Conservation (phyloP, 2,113 vertebrate species). For the Athene noctua region DNA sequence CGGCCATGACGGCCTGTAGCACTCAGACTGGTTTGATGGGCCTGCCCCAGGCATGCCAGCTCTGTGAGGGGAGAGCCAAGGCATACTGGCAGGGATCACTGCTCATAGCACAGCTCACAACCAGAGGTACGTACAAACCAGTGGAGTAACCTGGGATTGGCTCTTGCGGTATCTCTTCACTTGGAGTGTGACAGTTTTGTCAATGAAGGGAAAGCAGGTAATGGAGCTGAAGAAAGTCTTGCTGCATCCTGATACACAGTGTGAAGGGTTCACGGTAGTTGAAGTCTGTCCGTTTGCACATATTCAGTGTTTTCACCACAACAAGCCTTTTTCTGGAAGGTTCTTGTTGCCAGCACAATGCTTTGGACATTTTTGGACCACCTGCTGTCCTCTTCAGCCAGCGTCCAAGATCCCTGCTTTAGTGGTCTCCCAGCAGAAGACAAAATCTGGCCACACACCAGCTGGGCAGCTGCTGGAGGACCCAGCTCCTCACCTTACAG, state of each 20-base stretch:
- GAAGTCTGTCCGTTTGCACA: neutral
- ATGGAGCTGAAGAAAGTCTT: neutral
- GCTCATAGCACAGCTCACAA: neutral
- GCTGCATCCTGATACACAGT: neutral
- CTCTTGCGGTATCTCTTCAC: neutral
- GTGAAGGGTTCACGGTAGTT: neutral
- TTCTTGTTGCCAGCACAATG: neutral
- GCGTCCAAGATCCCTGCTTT: neutral
- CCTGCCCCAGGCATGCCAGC: neutral
- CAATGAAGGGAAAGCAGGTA: neutral
- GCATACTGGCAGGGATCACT: neutral
- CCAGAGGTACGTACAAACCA: fast-evolving
- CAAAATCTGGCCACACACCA: neutral
- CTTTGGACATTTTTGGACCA: neutral
- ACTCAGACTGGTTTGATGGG: neutral
- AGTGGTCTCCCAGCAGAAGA: neutral
- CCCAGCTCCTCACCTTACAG: neutral
- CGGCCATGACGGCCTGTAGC: neutral
- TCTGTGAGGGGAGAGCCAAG: neutral
- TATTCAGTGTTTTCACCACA: neutral
- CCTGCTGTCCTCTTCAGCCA: neutral
- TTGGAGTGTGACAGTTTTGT: neutral
- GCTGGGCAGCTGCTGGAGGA: neutral
- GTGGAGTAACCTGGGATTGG: neutral
- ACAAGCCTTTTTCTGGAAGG: neutral